Conservation (phyloP, 2,113 vertebrate species). For the Aythya baeri region DNA sequence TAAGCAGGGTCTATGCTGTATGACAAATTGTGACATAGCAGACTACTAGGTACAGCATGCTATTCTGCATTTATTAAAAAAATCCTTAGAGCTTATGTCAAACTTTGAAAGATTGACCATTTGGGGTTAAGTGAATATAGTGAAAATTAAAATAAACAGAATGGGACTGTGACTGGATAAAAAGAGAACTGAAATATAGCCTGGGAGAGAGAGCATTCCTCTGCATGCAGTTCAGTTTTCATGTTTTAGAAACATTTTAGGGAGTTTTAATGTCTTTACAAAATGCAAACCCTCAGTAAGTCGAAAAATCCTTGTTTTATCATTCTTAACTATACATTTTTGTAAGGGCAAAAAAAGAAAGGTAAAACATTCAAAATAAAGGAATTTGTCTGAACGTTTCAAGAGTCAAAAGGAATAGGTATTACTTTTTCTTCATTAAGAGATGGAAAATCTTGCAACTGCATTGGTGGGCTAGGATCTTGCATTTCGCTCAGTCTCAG, state of each 20-base stretch:
- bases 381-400: conserved; percentile 51
- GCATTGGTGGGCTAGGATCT: conserved; percentile 83
- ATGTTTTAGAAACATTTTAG: conserved; percentile 46
- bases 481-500: conserved; percentile 95
- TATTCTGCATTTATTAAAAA: conserved; percentile 20
- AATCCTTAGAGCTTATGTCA: conserved; percentile 37
- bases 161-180: conserved; percentile 41
- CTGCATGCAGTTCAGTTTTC: conserved; percentile 55
- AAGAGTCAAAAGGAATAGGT: conserved; percentile 19
- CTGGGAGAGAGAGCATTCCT: conserved; percentile 43
- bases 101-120: conserved; percentile 48
- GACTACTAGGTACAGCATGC: conserved; percentile 34
- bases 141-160: conserved; percentile 10
- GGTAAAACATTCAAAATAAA: conserved; percentile 53
- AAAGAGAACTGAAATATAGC: conserved; percentile 38
- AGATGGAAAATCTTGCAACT: background rate
- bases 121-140: conserved; percentile 52
- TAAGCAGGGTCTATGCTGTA: conserved; percentile 64
- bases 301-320: conserved; percentile 55
- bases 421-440: conserved; percentile 32
- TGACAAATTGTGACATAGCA: conserved; percentile 54
- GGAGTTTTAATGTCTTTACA: conserved; percentile 29
- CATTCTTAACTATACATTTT: conserved; percentile 55
- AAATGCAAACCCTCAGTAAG: conserved; percentile 59
- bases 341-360: conserved; percentile 26